Evolutionary conservation across 2,888 invertebrate species (phyloP).

Genomic region (Lordiphosa fenestrarum): DNA sequence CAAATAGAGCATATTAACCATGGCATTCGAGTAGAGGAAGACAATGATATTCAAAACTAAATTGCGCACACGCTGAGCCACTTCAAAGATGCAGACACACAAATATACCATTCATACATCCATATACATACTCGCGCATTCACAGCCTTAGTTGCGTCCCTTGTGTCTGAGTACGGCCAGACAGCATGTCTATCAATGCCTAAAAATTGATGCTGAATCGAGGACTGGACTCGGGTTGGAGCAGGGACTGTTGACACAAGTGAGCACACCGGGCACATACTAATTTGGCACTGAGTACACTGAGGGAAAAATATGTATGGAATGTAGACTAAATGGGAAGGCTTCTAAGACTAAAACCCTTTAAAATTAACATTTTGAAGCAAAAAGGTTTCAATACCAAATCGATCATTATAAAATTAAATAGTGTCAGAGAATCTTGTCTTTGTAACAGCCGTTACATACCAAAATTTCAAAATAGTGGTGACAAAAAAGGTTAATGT

Average conservation of each 20-base stretch:
- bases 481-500: no score
- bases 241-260: constrained; percentile 58
- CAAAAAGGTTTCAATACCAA: no score
- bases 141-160: constrained; percentile 4
- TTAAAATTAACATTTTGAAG: no score
- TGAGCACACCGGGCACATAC: constrained; percentile 58
- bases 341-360: no score
- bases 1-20: constrained; percentile 45
- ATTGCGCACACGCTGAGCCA: constrained; percentile 63
- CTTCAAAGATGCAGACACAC: constrained; percentile 33
- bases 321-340: no score
- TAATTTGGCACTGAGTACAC: constrained; percentile 46
- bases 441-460: no score
- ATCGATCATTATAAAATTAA: no score
- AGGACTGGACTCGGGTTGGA: constrained; percentile 16
- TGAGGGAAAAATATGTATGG: constrained; percentile 1
- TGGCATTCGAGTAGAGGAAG: constrained; percentile 14
- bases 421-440: no score
- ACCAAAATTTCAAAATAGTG: no score
- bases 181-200: constrained; percentile 66
- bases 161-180: constrained; percentile 38
- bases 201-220: constrained; percentile 18
- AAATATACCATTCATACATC: neutral
- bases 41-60: constrained; percentile 43
- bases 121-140: neutral